These are phyloP conservation scores for Blera fallax DNA, from an alignment of 2,888 invertebrate genomes.

Conservation along the genomic window DNA sequence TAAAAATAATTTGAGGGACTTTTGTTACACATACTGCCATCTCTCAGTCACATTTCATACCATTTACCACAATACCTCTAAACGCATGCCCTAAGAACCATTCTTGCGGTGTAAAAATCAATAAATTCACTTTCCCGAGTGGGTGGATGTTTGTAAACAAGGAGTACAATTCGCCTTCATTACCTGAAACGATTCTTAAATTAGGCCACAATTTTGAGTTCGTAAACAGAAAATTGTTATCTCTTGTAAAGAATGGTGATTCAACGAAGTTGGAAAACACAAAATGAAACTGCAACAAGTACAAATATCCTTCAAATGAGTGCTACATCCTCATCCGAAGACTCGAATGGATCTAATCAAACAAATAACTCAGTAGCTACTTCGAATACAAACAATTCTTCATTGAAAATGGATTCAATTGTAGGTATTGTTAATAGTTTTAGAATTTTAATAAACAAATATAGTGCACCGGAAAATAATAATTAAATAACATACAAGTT, in stretches of 20 bases:
- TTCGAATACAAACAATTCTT: constrained; percentile 65
- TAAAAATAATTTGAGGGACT: neutral
- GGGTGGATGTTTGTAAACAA: constrained; percentile 68
- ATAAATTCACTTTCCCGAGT: constrained; percentile 54
- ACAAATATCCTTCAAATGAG: constrained; percentile 77
- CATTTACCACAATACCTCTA: neutral
- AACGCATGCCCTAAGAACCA: constrained; percentile 8
- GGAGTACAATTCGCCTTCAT: neutral
- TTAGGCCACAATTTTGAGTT: neutral
- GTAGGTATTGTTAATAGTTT: constrained; percentile 18
- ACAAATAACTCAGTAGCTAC: constrained; percentile 80
- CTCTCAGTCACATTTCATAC: neutral
- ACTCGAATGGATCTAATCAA: constrained; percentile 81
- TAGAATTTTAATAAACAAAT: neutral
- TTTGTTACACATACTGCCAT: neutral
- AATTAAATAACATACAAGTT: too few relatives aligned
- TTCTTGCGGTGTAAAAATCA: constrained; percentile 23
- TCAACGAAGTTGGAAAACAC: constrained; percentile 81
- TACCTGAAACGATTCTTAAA: neutral
- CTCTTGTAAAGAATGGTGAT: constrained; percentile 78
- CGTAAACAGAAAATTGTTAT: neutral
- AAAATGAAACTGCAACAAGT: constrained; percentile 75
- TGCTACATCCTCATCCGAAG: constrained; percentile 79
- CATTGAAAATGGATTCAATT: constrained; percentile 50
- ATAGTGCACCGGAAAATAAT: too few relatives aligned